phyloP scores from a whole-genome alignment of 2,113 vertebrate species.

The Passer domesticus region DNA sequence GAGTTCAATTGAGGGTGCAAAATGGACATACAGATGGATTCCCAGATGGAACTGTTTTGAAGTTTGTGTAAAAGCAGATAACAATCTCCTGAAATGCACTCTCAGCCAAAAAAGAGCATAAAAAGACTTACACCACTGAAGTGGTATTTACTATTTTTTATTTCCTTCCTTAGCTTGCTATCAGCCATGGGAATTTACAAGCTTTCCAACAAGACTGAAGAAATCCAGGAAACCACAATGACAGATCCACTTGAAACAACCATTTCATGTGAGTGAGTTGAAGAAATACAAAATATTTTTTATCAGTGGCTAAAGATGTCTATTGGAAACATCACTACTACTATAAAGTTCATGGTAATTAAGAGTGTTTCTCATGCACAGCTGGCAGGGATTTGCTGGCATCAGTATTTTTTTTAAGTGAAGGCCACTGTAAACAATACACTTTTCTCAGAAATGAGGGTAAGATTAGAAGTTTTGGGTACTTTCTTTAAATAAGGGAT shows the following conservation, averaged over 20 bases:
- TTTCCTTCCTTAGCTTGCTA: conserved; percentile 44
- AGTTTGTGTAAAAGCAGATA: conserved; percentile 60
- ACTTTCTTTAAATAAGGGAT: not conserved
- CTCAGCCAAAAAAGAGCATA: conserved; percentile 43
- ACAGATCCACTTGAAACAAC: conserved; percentile 50
- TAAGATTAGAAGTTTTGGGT: not conserved
- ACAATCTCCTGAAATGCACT: conserved; percentile 51
- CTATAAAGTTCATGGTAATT: not conserved
- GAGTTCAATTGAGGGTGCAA: conserved; percentile 33
- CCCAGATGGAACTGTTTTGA: conserved; percentile 50
- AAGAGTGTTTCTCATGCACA: not conserved
- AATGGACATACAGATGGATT: conserved; percentile 20
- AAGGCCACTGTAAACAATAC: not conserved
- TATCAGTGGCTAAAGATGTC: not conserved
- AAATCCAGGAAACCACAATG: conserved; percentile 66
- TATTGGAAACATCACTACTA: not conserved
- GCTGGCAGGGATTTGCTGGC: not conserved
- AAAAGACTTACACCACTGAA: conserved; percentile 50
- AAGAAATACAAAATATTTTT: conserved; percentile 33
- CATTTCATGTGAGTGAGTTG: conserved; percentile 2
- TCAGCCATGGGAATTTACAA: conserved; percentile 67
- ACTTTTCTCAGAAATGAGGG: not conserved
- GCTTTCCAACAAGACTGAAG: conserved; percentile 51
- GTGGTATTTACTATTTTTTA: conserved; percentile 62
- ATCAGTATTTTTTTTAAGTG: not conserved